phyloP scores from a whole-genome alignment of 2,888 invertebrate genomes.

The Meganola albula region DNA sequence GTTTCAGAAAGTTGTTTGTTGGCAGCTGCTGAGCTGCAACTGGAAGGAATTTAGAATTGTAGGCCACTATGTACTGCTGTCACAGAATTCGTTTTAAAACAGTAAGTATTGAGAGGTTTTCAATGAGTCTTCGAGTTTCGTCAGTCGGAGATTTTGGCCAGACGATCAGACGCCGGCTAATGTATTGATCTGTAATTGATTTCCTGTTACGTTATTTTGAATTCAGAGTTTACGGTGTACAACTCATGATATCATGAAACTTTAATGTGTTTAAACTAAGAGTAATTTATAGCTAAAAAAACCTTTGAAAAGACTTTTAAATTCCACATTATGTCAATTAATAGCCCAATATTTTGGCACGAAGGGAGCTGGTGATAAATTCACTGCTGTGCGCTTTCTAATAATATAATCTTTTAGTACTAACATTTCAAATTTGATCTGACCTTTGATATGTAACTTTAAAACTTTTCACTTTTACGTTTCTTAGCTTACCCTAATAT shows the following conservation, averaged over 20 bases:
- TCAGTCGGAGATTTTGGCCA: conserved; percentile 7
- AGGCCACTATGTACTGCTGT: conserved; percentile 13
- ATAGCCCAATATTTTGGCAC: neutral
- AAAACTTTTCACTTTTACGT: no score
- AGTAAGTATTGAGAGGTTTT: conserved; percentile 11
- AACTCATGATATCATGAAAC: no score
- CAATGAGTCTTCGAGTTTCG: conserved; percentile 13
- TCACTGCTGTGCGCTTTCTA: no score
- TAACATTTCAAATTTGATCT: no score
- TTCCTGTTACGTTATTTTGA: no score
- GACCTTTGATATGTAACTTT: no score
- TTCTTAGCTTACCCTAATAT: no score
- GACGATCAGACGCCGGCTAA: conserved; percentile 11
- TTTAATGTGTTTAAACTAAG: no score
- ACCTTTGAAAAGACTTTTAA: neutral
- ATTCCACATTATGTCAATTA: neutral
- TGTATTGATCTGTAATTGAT: no score
- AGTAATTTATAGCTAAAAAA: neutral
- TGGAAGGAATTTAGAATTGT: conserved; percentile 20
- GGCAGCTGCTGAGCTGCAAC: conserved; percentile 14
- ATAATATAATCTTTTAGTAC: no score
- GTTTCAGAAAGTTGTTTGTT: conserved; percentile 17
- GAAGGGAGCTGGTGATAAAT: neutral
- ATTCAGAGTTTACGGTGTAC: no score
- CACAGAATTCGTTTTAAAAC: conserved; percentile 8